Evolutionary conservation across 2,888 invertebrate species (phyloP).

Genomic region (Oxytorus armatus): DNA sequence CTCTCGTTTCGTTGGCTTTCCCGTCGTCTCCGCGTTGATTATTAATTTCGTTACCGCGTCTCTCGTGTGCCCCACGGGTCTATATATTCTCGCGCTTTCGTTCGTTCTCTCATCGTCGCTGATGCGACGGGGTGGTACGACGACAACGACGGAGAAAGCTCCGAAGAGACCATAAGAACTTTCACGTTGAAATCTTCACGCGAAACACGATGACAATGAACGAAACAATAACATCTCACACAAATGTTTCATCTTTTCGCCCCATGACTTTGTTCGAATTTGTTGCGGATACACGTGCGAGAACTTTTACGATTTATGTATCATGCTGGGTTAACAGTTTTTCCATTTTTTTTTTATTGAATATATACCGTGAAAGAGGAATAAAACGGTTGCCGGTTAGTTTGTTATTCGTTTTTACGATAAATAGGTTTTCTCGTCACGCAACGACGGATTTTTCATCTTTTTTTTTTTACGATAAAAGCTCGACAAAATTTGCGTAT

Average conservation of each 20-base stretch:
- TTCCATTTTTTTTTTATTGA: no score
- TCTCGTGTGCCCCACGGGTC: constrained; percentile 52
- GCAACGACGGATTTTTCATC: no score
- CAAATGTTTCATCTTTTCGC: constrained; percentile 1
- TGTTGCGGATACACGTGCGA: not conserved
- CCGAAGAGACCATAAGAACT: constrained; percentile 36
- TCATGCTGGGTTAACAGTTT: no score
- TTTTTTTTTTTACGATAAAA: no score
- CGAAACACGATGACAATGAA: constrained; percentile 61
- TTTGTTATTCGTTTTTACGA: no score
- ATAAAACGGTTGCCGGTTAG: no score
- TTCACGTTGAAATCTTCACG: constrained; percentile 48
- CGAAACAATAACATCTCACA: constrained; percentile 41
- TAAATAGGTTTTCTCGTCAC: no score
- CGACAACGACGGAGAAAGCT: constrained; percentile 19
- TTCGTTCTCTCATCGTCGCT: constrained; percentile 7
- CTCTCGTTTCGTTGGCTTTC: not conserved
- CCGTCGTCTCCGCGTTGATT: constrained; percentile 58
- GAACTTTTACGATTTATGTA: no score
- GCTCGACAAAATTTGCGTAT: no score
- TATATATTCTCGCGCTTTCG: constrained; percentile 21
- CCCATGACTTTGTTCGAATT: not conserved
- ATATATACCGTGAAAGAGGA: no score
- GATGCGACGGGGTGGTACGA: constrained; percentile 41
- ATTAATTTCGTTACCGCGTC: constrained; percentile 64